phyloP scores from a whole-genome alignment of 2,113 vertebrate species.

The Struthidea cinerea region DNA sequence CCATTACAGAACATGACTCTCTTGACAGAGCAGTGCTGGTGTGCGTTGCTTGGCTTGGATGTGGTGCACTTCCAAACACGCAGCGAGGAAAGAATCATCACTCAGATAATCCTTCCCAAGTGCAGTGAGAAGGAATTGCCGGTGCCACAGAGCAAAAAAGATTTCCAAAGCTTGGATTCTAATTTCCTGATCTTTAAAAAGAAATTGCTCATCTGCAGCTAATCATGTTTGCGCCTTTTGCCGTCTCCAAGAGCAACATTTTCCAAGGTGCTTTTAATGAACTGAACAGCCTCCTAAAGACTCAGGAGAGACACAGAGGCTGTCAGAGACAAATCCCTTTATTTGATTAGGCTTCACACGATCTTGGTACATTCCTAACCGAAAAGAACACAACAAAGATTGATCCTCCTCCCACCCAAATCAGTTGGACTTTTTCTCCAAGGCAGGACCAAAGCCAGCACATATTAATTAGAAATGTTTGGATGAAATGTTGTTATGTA shows the following conservation, averaged over 20 bases:
- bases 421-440: background rate
- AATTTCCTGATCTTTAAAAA: background rate
- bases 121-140: background rate
- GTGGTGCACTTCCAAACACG: background rate
- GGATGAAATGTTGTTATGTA: background rate
- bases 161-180: background rate
- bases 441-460: background rate
- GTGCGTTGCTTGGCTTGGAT: background rate
- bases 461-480: conserved; percentile 1
- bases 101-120: background rate
- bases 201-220: background rate
- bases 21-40: background rate
- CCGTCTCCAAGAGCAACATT: conserved; percentile 30
- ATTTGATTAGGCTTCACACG: background rate
- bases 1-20: background rate
- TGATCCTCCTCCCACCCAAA: background rate
- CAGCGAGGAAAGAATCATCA: background rate
- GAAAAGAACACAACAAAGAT: background rate
- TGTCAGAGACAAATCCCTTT: conserved; percentile 4
- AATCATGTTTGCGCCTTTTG: background rate
- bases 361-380: background rate
- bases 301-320: background rate
- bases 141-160: background rate
- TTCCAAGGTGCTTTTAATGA: conserved; percentile 34
- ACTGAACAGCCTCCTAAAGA: background rate